A percentile compares a stretch with the other conserved stretches of the same genome.
Conservation (phyloP, 2,113 vertebrate genomes). For the Perca fluviatilis region DNA sequence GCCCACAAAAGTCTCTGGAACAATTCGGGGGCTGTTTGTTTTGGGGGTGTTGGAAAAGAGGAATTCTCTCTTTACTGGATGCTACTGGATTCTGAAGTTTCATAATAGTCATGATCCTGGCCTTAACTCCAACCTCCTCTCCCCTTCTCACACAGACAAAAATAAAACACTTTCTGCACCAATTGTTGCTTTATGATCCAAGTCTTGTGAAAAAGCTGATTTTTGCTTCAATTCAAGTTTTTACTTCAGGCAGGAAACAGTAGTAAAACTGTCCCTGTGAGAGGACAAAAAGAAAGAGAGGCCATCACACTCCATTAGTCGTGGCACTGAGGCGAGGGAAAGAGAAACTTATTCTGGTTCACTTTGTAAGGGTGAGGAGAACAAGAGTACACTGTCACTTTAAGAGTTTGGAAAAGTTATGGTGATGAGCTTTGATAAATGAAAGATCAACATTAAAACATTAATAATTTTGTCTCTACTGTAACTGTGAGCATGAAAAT, state of each 20-base stretch:
- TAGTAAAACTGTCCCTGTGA: slow-evolving; percentile 27
- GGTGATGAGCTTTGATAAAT: neutral
- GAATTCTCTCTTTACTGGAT: slow-evolving; percentile 10
- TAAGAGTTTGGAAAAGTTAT: neutral
- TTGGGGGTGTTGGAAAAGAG: slow-evolving; percentile 39
- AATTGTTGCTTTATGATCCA: neutral
- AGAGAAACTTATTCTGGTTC: slow-evolving; percentile 14
- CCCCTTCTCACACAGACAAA: neutral
- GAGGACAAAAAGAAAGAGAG: slow-evolving; percentile 24
- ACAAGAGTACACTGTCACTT: neutral
- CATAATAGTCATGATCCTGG: slow-evolving; percentile 31
- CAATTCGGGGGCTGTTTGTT: slow-evolving; percentile 57
- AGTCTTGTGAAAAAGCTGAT: neutral
- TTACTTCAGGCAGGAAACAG: slow-evolving; percentile 23
- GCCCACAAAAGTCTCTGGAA: slow-evolving; percentile 54
- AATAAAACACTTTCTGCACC: neutral
- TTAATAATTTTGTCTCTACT: neutral
- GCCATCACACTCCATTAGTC: slow-evolving; percentile 26
- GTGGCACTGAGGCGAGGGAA: slow-evolving; percentile 4
- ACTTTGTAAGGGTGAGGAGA: neutral
- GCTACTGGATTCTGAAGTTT: slow-evolving; percentile 46
- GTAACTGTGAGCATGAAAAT: neutral
- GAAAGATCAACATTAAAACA: neutral
- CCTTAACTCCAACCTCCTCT: neutral
- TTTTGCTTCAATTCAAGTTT: neutral